A percentile compares a stretch with the other conserved stretches of the same genome.
phyloP scores from a whole-genome alignment of 1,140 invertebrate genomes.

The Artemia franciscana region DNA sequence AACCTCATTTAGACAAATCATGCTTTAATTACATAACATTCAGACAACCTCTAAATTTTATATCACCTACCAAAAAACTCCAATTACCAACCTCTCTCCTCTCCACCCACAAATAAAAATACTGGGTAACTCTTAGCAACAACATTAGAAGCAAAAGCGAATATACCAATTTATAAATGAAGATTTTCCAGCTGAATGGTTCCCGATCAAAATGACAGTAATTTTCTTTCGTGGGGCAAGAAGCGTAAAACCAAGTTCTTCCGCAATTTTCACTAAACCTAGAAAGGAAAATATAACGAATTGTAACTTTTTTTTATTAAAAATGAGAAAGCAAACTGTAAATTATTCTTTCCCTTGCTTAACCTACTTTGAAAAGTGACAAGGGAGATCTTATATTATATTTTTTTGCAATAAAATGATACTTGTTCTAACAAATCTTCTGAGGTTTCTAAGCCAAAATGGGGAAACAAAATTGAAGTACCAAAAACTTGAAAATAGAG shows the following conservation, averaged over 20 bases:
- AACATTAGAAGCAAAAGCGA: too few relatives aligned
- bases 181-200: slow-evolving; percentile 37
- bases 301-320: neutral
- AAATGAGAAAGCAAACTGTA: slow-evolving; percentile 6
- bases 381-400: neutral
- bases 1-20: too few relatives aligned
- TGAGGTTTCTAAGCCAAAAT: neutral
- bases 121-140: too few relatives aligned
- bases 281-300: slow-evolving; percentile 11
- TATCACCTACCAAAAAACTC: too few relatives aligned
- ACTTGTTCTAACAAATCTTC: neutral
- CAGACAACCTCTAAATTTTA: too few relatives aligned
- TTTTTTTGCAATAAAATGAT: neutral
- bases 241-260: slow-evolving; percentile 24
- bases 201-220: slow-evolving; percentile 31
- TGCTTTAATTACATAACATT: too few relatives aligned
- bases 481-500: too few relatives aligned
- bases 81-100: too few relatives aligned
- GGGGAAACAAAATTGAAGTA: too few relatives aligned
- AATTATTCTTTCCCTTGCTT: too few relatives aligned
- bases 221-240: slow-evolving; percentile 33
- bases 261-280: slow-evolving; percentile 29
- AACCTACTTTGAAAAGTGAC: too few relatives aligned
- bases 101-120: too few relatives aligned
- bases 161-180: slow-evolving; percentile 37